A percentile compares a stretch with the other conserved stretches of the same genome.
Evolutionary conservation across 2,888 invertebrate species (phyloP).

Genomic region (Agrypnus murinus): DNA sequence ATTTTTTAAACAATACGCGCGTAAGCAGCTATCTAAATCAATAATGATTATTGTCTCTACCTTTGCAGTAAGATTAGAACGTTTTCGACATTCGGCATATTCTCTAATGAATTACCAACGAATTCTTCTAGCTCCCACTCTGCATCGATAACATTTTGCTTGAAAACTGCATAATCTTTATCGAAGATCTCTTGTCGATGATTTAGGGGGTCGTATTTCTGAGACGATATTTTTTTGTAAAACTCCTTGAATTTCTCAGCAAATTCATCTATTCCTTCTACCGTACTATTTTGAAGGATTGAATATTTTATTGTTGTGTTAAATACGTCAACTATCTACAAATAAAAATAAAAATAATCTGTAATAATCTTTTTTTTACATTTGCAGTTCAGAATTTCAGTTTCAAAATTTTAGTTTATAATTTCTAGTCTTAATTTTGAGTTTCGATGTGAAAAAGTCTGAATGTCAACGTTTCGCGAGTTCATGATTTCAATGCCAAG

Average conservation of each 20-base stretch:
- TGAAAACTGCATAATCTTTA: slow-evolving; percentile 83
- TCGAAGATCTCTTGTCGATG: slow-evolving; percentile 85
- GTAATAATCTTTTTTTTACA: no score
- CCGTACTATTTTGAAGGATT: slow-evolving; percentile 82
- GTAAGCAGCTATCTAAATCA: no score
- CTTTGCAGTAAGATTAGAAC: slow-evolving; percentile 66
- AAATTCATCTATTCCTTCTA: slow-evolving; percentile 87
- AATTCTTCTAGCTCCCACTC: slow-evolving; percentile 84
- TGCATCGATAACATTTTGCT: slow-evolving; percentile 79
- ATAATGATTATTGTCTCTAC: no score
- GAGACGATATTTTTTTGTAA: slow-evolving; percentile 79
- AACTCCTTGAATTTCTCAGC: slow-evolving; percentile 80
- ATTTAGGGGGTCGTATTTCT: slow-evolving; percentile 87
- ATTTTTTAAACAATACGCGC: no score
- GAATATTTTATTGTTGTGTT: slow-evolving; percentile 83
- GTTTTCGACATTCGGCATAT: slow-evolving; percentile 67
- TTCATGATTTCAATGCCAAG: no score
- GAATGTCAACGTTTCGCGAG: no score
- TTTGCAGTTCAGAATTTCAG: no score
- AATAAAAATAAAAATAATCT: no score
- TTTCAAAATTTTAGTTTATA: no score
- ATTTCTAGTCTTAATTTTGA: no score
- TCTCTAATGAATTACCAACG: slow-evolving; percentile 75
- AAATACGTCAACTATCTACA: slow-evolving; percentile 83
- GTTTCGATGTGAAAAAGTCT: no score